A percentile compares a stretch with the other conserved stretches of the same genome.
These are phyloP conservation scores for Furcifer pardalis DNA, from an alignment of 2,797 vertebrate genomes.

Conservation along the genomic window DNA sequence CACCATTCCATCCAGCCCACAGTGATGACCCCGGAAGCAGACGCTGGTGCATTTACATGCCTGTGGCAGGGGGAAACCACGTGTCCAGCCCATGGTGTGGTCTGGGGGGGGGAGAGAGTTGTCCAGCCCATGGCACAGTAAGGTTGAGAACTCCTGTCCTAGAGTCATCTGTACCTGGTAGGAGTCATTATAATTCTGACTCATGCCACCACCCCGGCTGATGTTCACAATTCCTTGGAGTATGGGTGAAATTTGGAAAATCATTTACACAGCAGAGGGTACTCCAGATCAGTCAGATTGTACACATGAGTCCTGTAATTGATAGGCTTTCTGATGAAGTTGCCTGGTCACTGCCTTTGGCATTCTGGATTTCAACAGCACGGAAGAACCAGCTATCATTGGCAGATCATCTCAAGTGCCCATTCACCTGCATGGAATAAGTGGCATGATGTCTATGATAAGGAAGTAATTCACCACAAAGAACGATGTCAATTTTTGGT, in stretches of 20 bases:
- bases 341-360: not conserved
- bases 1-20: no score
- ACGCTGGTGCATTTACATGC: no score
- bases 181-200: not conserved
- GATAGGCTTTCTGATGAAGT: not conserved
- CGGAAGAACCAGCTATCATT: not conserved
- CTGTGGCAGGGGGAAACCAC: no score
- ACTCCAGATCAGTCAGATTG: not conserved
- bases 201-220: not conserved
- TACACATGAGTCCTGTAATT: not conserved
- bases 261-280: not conserved
- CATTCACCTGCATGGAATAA: not conserved
- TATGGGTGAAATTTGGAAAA: no score
- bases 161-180: not conserved
- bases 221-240: not conserved
- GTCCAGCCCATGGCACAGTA: no score
- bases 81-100: no score
- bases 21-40: no score
- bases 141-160: no score
- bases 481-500: not conserved
- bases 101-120: no score
- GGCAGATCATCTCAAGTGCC: not conserved
- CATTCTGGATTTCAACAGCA: not conserved
- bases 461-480: not conserved
- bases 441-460: not conserved